Conservation (phyloP, 2,797 vertebrate species). For the Chelonia mydas region DNA sequence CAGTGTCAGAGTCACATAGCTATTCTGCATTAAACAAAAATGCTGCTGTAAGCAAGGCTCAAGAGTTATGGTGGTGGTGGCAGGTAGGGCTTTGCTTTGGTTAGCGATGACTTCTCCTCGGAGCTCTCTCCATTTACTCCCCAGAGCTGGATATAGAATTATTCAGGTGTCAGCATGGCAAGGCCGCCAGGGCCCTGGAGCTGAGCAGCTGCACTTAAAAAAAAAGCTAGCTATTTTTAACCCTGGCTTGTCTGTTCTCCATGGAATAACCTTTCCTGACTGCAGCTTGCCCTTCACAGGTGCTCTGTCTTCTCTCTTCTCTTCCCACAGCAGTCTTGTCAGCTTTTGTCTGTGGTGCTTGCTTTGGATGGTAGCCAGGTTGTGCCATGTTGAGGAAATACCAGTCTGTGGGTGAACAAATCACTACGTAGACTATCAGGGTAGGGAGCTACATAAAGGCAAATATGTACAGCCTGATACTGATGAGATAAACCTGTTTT, state of each 20-base stretch:
- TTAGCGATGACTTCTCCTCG: background rate
- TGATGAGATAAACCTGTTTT: background rate
- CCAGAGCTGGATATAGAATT: fast-evolving
- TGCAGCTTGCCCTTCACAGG: background rate
- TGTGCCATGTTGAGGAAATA: background rate
- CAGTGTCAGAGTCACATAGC: background rate
- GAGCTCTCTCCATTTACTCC: conserved; percentile 30
- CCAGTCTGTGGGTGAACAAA: background rate
- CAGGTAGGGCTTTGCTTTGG: background rate
- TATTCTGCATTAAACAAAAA: background rate
- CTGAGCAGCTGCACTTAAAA: conserved; percentile 59
- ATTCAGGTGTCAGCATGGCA: conserved; percentile 63
- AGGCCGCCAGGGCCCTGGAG: background rate
- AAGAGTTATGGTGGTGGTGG: background rate
- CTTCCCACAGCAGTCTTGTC: background rate
- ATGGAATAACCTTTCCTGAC: conserved; percentile 42
- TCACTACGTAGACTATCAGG: background rate
- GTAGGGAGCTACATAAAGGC: background rate
- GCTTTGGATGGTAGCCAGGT: background rate
- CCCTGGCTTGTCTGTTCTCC: background rate
- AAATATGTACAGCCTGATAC: background rate
- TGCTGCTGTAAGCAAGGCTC: background rate
- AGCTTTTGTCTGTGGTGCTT: background rate
- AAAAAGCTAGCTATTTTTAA: conserved; percentile 67
- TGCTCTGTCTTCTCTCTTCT: background rate